Percentiles rank a stretch among this genome's conserved stretches.
Conservation (phyloP, 2,113 vertebrate species). For the Propithecus coquereli region DNA sequence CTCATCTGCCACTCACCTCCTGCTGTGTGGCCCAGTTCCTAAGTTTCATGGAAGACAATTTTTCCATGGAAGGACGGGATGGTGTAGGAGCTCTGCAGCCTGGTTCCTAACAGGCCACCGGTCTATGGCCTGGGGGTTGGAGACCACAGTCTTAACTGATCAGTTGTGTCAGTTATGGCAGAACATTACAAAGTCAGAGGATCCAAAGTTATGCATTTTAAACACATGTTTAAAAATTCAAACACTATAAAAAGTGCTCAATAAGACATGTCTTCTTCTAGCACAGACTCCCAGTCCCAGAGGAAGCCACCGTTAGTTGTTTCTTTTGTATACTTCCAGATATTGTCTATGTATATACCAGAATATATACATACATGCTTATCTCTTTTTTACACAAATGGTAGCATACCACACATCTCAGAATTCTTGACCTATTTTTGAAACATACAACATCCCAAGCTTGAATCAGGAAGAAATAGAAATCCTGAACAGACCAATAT, state of each 20-base stretch:
- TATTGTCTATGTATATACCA: neutral
- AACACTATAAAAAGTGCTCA: neutral
- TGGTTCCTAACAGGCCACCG: too few species aligned
- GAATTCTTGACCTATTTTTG: neutral
- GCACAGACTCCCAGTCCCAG: neutral
- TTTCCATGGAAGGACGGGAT: too few species aligned
- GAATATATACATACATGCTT: neutral
- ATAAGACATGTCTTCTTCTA: neutral
- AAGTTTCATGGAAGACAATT: too few species aligned
- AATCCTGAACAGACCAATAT: too few species aligned
- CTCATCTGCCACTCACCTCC: too few species aligned
- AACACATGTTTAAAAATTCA: neutral
- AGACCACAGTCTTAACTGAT: neutral
- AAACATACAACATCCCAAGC: too few species aligned
- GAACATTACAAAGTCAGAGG: neutral
- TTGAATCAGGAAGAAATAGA: too few species aligned
- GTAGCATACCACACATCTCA: neutral
- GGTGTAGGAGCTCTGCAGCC: too few species aligned
- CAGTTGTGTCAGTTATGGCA: neutral
- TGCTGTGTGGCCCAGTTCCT: too few species aligned
- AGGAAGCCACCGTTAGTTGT: neutral
- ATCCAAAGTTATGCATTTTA: neutral
- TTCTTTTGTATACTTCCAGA: neutral
- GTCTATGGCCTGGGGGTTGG: too few species aligned
- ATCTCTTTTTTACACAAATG: neutral